A percentile compares a stretch with the other conserved stretches of the same genome.
phyloP scores from a whole-genome alignment of 1,140 invertebrate genomes.

The Lucilia cuprina region DNA sequence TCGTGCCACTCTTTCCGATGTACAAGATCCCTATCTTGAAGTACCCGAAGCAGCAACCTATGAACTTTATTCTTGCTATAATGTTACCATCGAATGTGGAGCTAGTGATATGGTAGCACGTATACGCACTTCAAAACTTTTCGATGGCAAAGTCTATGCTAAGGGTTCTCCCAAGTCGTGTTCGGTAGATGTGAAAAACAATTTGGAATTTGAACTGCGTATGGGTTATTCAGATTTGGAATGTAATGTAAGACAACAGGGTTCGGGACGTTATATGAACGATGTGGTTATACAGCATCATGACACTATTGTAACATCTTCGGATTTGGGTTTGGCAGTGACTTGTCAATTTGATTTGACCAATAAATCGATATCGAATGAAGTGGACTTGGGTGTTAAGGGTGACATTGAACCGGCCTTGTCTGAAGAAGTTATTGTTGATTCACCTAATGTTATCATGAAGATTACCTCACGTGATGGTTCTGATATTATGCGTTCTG shows the following conservation, averaged over 20 bases:
- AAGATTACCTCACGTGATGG: conserved; percentile 83
- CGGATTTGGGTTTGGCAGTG: conserved; percentile 88
- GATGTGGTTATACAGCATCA: conserved; percentile 94
- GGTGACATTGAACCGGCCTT: conserved; percentile 82
- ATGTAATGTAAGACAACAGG: conserved; percentile 87
- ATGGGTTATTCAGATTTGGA: conserved; percentile 93
- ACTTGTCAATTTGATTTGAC: conserved; percentile 93
- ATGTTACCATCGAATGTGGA: conserved; percentile 90
- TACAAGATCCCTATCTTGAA: conserved; percentile 89
- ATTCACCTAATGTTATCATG: conserved; percentile 92
- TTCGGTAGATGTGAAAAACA: conserved; percentile 83
- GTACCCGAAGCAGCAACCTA: conserved; percentile 89
- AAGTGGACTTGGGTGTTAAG: conserved; percentile 87
- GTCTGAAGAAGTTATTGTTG: conserved; percentile 85
- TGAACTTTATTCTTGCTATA: conserved; percentile 92
- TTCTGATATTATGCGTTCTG: conserved; percentile 75
- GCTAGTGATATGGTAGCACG: conserved; percentile 91
- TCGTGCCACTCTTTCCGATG: conserved; percentile 84
- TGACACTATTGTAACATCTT: conserved; percentile 93
- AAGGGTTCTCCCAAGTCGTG: conserved; percentile 92
- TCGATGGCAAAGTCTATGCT: conserved; percentile 93
- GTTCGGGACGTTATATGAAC: conserved; percentile 83
- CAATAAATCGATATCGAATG: conserved; percentile 92
- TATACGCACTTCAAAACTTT: conserved; percentile 90
- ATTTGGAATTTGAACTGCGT: conserved; percentile 84